Evolutionary conservation across 37 sponge, comb jelly and placozoan genomes (phyloP), one percentile per base, ranked within the genome.

Genomic region (Tethya wilhelma): DNA sequence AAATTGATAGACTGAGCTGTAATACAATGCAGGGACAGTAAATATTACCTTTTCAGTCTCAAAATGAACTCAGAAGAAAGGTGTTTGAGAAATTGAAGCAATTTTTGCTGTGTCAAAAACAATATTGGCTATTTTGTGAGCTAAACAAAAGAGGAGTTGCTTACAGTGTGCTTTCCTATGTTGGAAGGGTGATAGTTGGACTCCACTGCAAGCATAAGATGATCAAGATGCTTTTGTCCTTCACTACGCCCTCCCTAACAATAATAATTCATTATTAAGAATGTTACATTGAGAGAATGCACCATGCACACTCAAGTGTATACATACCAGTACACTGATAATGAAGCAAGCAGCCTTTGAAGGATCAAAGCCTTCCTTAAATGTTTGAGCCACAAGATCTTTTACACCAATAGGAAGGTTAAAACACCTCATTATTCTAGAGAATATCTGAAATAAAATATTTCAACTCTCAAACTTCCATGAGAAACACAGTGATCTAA

Each of bases 121-220:
- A 36, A 66, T 1, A 28, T 14, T 25, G 14, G 32, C 2, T 29
- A 73, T 31, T 3, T 56, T 6, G 55, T 31, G 44, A 45, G 28
- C 26, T 55, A 6, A 73, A 14, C 26, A 11, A 43, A 62, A 9
- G 12, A 62, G 14, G 17, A 65, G 44, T 34, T 40, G 39, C 86
- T 77, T 53, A 91, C 91, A 32, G 91, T 86, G 57, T 89, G 84
- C 40, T 64, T 56, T 4, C 98, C 95, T 37, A 62, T n/a, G 75
- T 97, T 95, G 0, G 96, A 95, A 7, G 98, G 98, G 49, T 97
- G 96, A 39, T 84, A 92, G 87, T 68, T 95, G 23, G 93, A 90
- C 67, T 95, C 93, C 4, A 94, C 32, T 2, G 91, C 81, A 12
- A 79, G 39, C 84, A 95, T 88, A 59, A 97, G 80, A 29, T 73